phyloP scores from a whole-genome alignment of 1,140 invertebrate genomes.

The Glomeris maerens region DNA sequence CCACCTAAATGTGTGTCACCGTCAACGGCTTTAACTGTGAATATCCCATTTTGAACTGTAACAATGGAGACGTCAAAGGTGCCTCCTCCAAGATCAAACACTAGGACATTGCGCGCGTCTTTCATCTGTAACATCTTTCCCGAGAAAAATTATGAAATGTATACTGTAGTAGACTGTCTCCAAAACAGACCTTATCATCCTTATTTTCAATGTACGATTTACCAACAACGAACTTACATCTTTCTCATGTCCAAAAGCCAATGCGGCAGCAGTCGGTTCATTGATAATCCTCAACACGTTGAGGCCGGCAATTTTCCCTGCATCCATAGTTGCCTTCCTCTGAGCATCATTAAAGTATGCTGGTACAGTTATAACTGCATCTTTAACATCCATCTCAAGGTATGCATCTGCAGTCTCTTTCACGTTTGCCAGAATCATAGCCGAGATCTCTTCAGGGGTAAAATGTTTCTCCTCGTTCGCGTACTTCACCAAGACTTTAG shows the following conservation, averaged over 20 bases:
- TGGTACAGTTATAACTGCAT: conserved; percentile 47
- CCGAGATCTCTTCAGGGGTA: conserved; percentile 57
- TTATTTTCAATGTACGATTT: no score
- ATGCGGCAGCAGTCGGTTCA: conserved; percentile 36
- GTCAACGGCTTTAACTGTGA: conserved; percentile 88
- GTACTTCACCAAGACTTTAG: conserved; percentile 44
- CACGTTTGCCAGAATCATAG: no score
- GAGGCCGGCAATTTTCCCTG: conserved; percentile 46
- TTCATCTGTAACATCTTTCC: no score
- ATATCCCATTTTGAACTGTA: conserved; percentile 89
- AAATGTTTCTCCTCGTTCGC: conserved; percentile 41
- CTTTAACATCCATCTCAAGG: conserved; percentile 29
- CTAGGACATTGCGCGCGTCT: no score
- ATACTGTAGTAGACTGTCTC: no score
- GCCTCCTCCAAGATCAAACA: no score
- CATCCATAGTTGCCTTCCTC: no score
- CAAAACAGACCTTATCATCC: no score
- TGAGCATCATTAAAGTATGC: no score
- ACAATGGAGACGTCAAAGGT: conserved; percentile 94
- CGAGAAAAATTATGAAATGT: no score
- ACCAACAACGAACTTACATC: no score
- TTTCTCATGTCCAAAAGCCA: conserved; percentile 37
- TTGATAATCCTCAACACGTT: conserved; percentile 56
- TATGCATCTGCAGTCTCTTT: conserved; percentile 39
- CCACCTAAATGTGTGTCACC: conserved; percentile 94